phyloP scores from a whole-genome alignment of 2,113 vertebrate genomes.

The Atrichornis clamosus region DNA sequence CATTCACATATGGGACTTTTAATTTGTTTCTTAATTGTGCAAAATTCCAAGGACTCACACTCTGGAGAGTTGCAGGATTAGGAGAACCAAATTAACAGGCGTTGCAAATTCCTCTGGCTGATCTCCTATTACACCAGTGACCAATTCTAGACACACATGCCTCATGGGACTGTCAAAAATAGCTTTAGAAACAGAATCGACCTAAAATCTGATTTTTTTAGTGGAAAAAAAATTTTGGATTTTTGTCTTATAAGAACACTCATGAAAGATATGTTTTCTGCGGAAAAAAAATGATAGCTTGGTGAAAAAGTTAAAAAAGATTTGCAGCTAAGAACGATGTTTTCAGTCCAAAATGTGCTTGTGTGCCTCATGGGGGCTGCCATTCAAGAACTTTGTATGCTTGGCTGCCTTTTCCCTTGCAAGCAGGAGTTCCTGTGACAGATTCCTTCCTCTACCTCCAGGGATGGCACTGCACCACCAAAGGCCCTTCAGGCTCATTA shows the following conservation, averaged over 20 bases:
- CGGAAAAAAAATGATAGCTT: not conserved
- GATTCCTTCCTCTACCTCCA: not conserved
- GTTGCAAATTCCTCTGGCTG: not conserved
- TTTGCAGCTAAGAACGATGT: not conserved
- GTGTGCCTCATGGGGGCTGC: not conserved
- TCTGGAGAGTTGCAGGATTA: not conserved
- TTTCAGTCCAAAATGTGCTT: not conserved
- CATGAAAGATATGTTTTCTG: not conserved
- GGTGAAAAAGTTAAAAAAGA: not conserved
- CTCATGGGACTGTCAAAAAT: not conserved
- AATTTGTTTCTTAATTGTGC: not conserved
- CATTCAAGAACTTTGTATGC: accelerated
- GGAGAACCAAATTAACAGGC: not conserved
- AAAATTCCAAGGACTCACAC: not conserved
- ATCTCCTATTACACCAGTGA: not conserved
- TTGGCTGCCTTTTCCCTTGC: not conserved
- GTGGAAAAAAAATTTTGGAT: not conserved
- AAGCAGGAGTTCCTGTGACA: not conserved
- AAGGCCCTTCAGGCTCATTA: not conserved
- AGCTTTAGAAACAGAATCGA: not conserved
- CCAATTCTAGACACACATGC: not conserved
- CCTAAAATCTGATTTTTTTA: not conserved
- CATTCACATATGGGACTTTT: not conserved
- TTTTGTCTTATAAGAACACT: not conserved
- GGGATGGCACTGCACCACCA: not conserved